A percentile compares a stretch with the other conserved stretches of the same genome.
Conservation (phyloP, 2,888 invertebrate species). For the Cyclophora albipunctata region DNA sequence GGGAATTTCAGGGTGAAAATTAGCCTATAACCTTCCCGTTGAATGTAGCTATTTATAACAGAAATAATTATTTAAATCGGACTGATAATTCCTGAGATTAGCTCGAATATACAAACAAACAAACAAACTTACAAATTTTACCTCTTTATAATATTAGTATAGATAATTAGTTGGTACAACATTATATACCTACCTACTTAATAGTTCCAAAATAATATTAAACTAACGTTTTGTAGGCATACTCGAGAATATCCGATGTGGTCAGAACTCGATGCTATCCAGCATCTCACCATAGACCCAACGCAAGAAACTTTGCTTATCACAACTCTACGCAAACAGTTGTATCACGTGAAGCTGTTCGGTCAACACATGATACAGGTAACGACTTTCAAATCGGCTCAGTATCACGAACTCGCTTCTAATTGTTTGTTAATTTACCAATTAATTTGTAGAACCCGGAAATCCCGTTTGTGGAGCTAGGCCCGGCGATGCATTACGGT, state of each 20-base stretch:
- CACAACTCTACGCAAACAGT: slow-evolving; percentile 81
- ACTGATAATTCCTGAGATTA: too few species aligned
- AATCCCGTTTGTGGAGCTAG: slow-evolving; percentile 79
- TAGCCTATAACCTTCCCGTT: too few species aligned
- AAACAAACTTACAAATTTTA: too few species aligned
- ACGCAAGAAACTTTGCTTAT: slow-evolving; percentile 77
- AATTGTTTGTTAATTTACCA: slow-evolving; percentile 7
- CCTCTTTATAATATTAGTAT: too few species aligned
- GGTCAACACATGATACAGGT: slow-evolving; percentile 75
- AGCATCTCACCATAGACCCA: slow-evolving; percentile 75
- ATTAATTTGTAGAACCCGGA: slow-evolving; percentile 63
- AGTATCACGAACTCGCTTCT: neutral
- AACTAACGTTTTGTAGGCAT: slow-evolving; percentile 32
- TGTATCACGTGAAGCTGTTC: slow-evolving; percentile 81
- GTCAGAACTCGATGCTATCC: slow-evolving; percentile 70
- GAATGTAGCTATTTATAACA: too few species aligned
- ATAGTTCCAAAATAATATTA: neutral
- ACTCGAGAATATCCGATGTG: slow-evolving; percentile 61
- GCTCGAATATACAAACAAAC: too few species aligned
- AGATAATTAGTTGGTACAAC: neutral
- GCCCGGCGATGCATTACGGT: slow-evolving; percentile 86
- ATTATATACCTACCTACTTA: neutral
- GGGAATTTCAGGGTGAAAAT: too few species aligned
- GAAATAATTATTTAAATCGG: too few species aligned
- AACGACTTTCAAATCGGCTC: neutral